Evolutionary conservation across 1,140 invertebrate species (phyloP), one percentile per base, ranked within the genome.

Genomic region (Monomorium pharaonis): DNA sequence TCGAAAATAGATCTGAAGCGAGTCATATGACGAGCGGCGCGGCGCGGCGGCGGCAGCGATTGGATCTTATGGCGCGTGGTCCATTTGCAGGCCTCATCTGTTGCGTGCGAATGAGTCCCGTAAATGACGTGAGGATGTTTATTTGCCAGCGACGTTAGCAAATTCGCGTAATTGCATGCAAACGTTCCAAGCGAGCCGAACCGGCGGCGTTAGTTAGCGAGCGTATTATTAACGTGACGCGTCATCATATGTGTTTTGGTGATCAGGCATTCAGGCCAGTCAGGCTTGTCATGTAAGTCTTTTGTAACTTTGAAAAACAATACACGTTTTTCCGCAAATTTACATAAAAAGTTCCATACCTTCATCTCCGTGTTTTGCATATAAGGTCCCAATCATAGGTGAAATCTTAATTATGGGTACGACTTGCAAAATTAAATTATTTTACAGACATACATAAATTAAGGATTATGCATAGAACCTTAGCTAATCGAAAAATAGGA

Each of bases 51-150:
- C n/a, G 51, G 37, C n/a, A 10, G n/a, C 18, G 9, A 10, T n/a
- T 12, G 10, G 24, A 51, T 81, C 63, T 42, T 18, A 10, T 21
- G 21, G 16, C 24, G 44, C 37, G 37, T 37, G 27, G 16, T 74
- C 51, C 67, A 30, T 83, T 47, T 47, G 42, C 67, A n/a, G 21
- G 44, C 18, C 21, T 65, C 27, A 74, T 60, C 54, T 58, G n/a
- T 42, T 24, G n/a, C n/a, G 24, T 60, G 78, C 42, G 54, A 83
- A 83, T 83, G 49, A 83, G 78, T 83, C 78, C 67, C 67, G 78
- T 58, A 83, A 83, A 83, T 83, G 78, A 83, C 78, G 67, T 70
- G 24, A 37, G 51, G 67, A 60, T 83, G 49, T 83, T 83, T 83
- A 44, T 83, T 83, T 83, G 67, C 42, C n/a, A 7, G 7, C 51